Evolutionary conservation across 2,113 vertebrate genomes (phyloP).

Genomic region (Sebastes schlegelii): DNA sequence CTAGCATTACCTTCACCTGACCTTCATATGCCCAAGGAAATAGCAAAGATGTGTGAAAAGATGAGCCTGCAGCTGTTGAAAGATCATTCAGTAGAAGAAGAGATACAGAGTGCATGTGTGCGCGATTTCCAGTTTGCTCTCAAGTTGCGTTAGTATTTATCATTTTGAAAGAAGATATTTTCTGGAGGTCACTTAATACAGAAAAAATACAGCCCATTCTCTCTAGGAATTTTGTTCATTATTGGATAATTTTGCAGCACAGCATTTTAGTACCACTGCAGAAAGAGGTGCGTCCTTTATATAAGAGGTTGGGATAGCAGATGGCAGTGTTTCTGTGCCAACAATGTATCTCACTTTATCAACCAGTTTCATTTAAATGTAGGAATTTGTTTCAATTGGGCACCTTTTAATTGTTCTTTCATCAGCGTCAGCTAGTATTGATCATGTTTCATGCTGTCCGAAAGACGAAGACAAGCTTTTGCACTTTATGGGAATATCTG

Average conservation of each 20-base stretch:
- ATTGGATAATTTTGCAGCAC: not conserved
- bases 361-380: not conserved
- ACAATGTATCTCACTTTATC: not conserved
- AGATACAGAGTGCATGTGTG: not conserved
- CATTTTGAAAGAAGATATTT: conserved; percentile 7
- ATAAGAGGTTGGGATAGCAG: not conserved
- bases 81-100: conserved; percentile 19
- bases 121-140: conserved; percentile 19
- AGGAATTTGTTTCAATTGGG: not conserved
- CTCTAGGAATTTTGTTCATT: conserved; percentile 5
- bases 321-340: not conserved
- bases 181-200: conserved; percentile 2
- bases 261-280: not conserved
- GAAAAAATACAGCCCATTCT: not conserved
- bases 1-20: conserved; percentile 79
- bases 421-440: too few species aligned
- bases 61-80: conserved; percentile 51
- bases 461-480: too few species aligned
- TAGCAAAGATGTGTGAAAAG: conserved; percentile 54
- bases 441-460: too few species aligned
- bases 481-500: too few species aligned
- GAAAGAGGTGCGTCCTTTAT: not conserved
- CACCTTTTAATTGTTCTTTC: too few species aligned
- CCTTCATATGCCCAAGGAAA: conserved; percentile 77
- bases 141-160: not conserved